Evolutionary conservation across 1,140 invertebrate genomes (phyloP), one percentile per base, ranked within the genome.

Genomic region (Musca domestica): DNA sequence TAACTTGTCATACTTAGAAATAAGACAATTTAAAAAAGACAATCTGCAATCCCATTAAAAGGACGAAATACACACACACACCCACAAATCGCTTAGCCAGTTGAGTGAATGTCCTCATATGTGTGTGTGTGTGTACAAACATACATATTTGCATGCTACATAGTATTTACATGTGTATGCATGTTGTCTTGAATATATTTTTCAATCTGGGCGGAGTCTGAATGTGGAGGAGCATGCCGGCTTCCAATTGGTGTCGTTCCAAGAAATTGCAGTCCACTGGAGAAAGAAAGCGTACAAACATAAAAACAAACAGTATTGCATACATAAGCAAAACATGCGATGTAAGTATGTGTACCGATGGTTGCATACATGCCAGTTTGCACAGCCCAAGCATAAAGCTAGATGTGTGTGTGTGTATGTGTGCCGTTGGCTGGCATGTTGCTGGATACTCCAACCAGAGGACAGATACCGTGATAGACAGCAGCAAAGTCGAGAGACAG

Each of bases 241-340:
- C 56, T 61, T 19, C 56, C 56, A 34, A 61, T 61, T 61, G 27
- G 56, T 34, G 41, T 61, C 27, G 12, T 61, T 17, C 19, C 17
- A 19, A 51, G n/a, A n/a, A n/a, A n/a, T n/a, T n/a, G n/a, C n/a
- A n/a, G n/a, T n/a, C n/a, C n/a, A n/a, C n/a, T n/a, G n/a, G n/a
- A n/a, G n/a, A n/a, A 46, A 46, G 10, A 46, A 15, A 1, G 15
- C 23, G 22, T 25, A 25, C 52, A 54, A 54, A 9, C 10, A 58
- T 27, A 58, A 58, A 19, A 56, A 12, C 23, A 52, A 52, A 56
- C 52, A 30, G 7, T 10, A 54, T 10, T 22, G 19, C 56, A 61
- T 61, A 20, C 19, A 61, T 14, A 10, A 7, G 20, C 54, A 56
- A n/a, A 61, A 34, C 25, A 17, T 25, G 10, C 47, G 9, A 58